Base-by-base conservation (phyloP, 2,888 invertebrate species). In the Metellina segmentata region DNA sequence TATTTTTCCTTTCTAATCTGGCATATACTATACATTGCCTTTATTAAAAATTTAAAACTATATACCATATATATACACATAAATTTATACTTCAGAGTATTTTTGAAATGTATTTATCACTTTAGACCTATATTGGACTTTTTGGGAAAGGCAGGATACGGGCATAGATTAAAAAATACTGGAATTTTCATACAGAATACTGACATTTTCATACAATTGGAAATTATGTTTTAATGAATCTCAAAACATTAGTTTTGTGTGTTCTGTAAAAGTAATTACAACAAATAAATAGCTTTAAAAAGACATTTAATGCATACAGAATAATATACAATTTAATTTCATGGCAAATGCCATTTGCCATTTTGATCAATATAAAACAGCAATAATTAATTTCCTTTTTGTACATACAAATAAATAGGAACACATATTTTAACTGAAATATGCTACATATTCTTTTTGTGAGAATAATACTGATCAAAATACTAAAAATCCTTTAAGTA, bases 371-470 rank as follows among this genome's bases (percentile, higher is more conserved):
- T 61, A 16, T 16, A 11, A 61, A 61, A 16, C 61, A 79, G 20
- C 34, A 34, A 75, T 48, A 83, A 85, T 75, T 81, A 81, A 75
- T 61, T 90, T 74, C 69, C n/a, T 81, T 81, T 78, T 72, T 85
- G 48, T 81, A 86, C 74, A 90, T 78, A 86, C 71, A 85, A 85
- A 85, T 87, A 87, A 86, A 90, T 90, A 90, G 85, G 85, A 86
- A 90, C 85, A 85, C 8, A 88, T 75, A 16, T 51, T 71, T 74
- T 16, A 74, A 53, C 79, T 19, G 51, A 52, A 49, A 61, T 11
- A 83, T 79, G 53, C 19, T 34, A 13, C n/a, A 82, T 19, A 16
- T 71, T 19, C 52, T 52, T 85, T 34, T 34, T 13, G 7, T 52
- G 16, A 52, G 49, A 85, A 52, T 85, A 85, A 85, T 85, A 85